phyloP scores from a whole-genome alignment of 2,888 invertebrate genomes.

The Macroteleia sp. region DNA sequence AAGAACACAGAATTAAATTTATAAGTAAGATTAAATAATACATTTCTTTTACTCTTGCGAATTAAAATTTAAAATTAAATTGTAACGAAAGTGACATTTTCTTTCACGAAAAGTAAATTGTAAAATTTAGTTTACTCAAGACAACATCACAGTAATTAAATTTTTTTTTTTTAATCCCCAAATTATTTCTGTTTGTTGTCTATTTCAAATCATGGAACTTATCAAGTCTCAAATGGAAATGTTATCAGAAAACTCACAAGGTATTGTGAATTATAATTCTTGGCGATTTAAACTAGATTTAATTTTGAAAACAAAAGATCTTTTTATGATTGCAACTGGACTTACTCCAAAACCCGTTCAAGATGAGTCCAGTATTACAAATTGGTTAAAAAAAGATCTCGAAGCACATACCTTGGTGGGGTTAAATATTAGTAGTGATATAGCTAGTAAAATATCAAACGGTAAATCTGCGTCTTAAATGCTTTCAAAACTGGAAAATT shows the following conservation, averaged over 20 bases:
- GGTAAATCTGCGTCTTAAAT: background rate
- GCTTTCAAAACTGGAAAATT: background rate
- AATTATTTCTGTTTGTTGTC: too few species aligned
- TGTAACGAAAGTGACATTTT: too few species aligned
- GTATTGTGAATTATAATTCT: slow-evolving; percentile 17
- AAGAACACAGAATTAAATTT: too few species aligned
- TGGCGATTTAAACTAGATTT: slow-evolving; percentile 24
- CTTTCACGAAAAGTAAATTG: too few species aligned
- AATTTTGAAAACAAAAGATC: slow-evolving; percentile 6
- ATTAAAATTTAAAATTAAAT: too few species aligned
- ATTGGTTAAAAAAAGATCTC: slow-evolving; percentile 67
- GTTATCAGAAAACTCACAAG: slow-evolving; percentile 12
- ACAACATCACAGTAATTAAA: too few species aligned
- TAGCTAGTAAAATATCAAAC: background rate
- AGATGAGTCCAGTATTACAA: background rate
- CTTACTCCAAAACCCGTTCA: background rate
- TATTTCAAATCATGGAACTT: too few species aligned
- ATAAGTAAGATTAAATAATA: too few species aligned
- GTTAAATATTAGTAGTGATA: background rate
- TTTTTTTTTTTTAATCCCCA: too few species aligned
- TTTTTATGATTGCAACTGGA: slow-evolving; percentile 18
- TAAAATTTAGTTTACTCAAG: too few species aligned
- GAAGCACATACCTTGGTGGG: slow-evolving; percentile 70
- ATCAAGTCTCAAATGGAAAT: slow-evolving; percentile 23
- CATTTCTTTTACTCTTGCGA: too few species aligned